Conservation (phyloP, 2,888 invertebrate species). For the Agrypnus murinus region DNA sequence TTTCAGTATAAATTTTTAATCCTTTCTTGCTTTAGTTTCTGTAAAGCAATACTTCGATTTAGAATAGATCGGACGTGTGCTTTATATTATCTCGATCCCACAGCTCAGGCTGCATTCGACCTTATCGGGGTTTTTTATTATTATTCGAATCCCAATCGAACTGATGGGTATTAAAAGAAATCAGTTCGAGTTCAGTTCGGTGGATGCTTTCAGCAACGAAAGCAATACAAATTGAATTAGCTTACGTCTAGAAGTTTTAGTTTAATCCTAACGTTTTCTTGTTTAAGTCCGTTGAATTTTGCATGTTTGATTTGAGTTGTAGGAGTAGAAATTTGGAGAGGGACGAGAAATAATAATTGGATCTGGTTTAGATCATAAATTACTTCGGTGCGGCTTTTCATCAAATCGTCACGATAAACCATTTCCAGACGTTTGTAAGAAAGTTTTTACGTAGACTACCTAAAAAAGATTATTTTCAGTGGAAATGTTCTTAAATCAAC, state of each 20-base stretch:
- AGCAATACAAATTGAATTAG: slow-evolving; percentile 22
- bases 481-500: not conserved
- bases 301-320: not conserved
- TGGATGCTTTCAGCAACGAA: not conserved
- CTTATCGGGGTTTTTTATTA: slow-evolving; percentile 1
- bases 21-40: not conserved
- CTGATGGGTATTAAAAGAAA: slow-evolving; percentile 8
- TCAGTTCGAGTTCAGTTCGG: slow-evolving; percentile 12
- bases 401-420: slow-evolving; percentile 1
- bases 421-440: not conserved
- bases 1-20: slow-evolving; percentile 1
- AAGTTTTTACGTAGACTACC: not conserved
- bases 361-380: not conserved
- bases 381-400: not conserved
- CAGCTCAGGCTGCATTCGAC: not conserved
- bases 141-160: not conserved
- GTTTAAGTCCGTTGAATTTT: too few species aligned
- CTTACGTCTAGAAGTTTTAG: slow-evolving; percentile 1
- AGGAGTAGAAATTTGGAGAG: not conserved
- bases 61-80: not conserved
- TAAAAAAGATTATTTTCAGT: not conserved
- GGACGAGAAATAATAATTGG: slow-evolving; percentile 8
- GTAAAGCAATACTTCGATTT: not conserved
- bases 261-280: not conserved
- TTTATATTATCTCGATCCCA: not conserved